These are phyloP conservation scores for Gambusia yucatana DNA, from an alignment of 2,797 vertebrate genomes.

Conservation along the genomic window DNA sequence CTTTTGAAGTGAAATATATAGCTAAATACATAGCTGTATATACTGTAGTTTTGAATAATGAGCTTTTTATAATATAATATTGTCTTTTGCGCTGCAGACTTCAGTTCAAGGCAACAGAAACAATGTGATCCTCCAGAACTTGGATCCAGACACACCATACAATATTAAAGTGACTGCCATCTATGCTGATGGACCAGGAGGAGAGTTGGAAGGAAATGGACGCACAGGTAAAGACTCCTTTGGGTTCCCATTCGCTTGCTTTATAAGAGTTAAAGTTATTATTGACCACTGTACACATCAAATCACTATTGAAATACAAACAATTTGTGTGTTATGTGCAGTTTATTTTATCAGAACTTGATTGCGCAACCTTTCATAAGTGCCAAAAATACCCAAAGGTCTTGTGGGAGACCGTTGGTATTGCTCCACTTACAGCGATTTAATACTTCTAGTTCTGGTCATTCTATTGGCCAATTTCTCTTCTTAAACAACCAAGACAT, in stretches of 20 bases:
- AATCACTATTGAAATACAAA: not conserved
- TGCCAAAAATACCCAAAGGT: slow-evolving; percentile 27
- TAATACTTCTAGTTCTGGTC: slow-evolving; percentile 30
- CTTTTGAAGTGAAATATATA: not conserved
- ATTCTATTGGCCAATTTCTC: slow-evolving; percentile 41
- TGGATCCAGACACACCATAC: slow-evolving; percentile 94
- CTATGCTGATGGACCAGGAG: slow-evolving; percentile 92
- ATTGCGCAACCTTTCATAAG: slow-evolving; percentile 40
- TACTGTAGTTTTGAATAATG: not conserved
- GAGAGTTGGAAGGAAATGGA: slow-evolving; percentile 89
- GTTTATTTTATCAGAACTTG: not conserved
- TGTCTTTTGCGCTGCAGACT: slow-evolving; percentile 77
- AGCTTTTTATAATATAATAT: not conserved
- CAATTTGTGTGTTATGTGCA: not conserved
- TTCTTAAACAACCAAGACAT: slow-evolving; percentile 44
- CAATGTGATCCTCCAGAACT: slow-evolving; percentile 88
- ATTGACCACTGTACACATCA: not conserved
- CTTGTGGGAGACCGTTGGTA: slow-evolving; percentile 51
- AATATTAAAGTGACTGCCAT: slow-evolving; percentile 92
- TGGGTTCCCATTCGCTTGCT: not conserved
- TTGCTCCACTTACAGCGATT: slow-evolving; percentile 35
- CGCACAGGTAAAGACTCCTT: slow-evolving; percentile 85
- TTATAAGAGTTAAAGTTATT: not conserved
- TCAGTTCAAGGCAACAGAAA: slow-evolving; percentile 93
- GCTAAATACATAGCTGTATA: too few relatives aligned